Percentiles rank a stretch among this genome's conserved stretches.
Conservation (phyloP, 2,113 vertebrate species). For the Scortum barcoo region DNA sequence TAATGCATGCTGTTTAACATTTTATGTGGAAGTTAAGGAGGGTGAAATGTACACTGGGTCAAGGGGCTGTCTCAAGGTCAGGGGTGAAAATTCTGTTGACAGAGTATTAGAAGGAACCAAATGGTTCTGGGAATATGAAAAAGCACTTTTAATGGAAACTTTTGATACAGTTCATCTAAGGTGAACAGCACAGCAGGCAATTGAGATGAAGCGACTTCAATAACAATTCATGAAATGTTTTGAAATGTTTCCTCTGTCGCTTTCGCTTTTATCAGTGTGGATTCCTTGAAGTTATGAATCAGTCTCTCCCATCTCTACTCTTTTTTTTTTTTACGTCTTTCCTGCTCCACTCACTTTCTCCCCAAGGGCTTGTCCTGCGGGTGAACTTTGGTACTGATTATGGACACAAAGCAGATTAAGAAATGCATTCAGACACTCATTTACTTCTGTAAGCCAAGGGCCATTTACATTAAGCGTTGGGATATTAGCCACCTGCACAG, state of each 20-base stretch:
- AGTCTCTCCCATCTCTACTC: slow-evolving; percentile 2
- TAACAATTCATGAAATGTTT: slow-evolving; percentile 43
- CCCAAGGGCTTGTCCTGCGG: slow-evolving; percentile 19
- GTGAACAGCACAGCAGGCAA: slow-evolving; percentile 19
- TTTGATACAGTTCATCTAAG: slow-evolving; percentile 27
- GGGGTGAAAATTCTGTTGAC: slow-evolving; percentile 11
- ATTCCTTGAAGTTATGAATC: slow-evolving; percentile 42
- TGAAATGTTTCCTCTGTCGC: slow-evolving; percentile 24
- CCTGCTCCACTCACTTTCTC: background rate
- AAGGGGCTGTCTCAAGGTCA: slow-evolving; percentile 8
- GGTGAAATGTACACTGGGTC: slow-evolving; percentile 27
- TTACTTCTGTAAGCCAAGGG: slow-evolving; percentile 11
- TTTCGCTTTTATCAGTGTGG: slow-evolving; percentile 23
- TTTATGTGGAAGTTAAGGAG: background rate
- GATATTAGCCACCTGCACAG: slow-evolving; percentile 44
- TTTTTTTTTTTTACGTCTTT: background rate
- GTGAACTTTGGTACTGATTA: slow-evolving; percentile 54
- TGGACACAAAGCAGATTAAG: slow-evolving; percentile 40
- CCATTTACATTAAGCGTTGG: slow-evolving; percentile 41
- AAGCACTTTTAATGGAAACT: slow-evolving; percentile 5
- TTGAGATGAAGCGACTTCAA: slow-evolving; percentile 26
- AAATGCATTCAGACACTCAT: slow-evolving; percentile 26
- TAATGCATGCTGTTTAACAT: slow-evolving; percentile 32
- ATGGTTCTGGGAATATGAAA: background rate
- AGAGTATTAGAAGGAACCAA: background rate